Evolutionary conservation across 2,888 invertebrate genomes (phyloP), one percentile per base, ranked within the genome.

Genomic region (Nephrotoma appendiculata): DNA sequence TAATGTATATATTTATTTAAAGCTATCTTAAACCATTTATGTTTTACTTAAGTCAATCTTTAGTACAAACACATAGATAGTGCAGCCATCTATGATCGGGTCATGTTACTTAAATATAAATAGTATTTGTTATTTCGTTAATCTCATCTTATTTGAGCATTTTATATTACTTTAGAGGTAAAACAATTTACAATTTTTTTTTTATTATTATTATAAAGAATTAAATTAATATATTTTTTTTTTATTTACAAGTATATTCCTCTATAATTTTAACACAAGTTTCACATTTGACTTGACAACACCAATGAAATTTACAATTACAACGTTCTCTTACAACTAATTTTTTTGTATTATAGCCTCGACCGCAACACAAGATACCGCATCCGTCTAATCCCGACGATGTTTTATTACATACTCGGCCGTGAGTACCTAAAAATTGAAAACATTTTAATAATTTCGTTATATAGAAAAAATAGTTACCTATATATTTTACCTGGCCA

Each of bases 271-370:
- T 93, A 89, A 95, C 94, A 92, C 98, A 98, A 86, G 95, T 96
- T 92, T 97, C 96, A 92, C 98, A 98, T 90, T 96, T 95, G 88
- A 98, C 98, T 90, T 95, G 95, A 92, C 98, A 98, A 93, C 98
- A 99, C 98, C 98, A 98, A 91, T 97, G 96, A 92, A 98, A 98
- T 91, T 96, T 96, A 93, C 98, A 98, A 90, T 97, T 95, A 91
- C 98, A 98, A 88, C 98, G 94, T 90, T 96, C 96, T 88, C 94
- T 94, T 87, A 95, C 92, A 83, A 94, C 94, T 87, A 95, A 94
- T 90, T 96, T 96, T 90, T 95, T 94, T 31, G 97, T 97, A 92
- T 96, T 97, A 94, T 97, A 97, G 44, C 98, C 98, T 87, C 98
- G 94, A 9, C 98, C 98, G 91, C 98, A 98, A 92, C 98, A 98